Conservation (phyloP, 1,140 invertebrate species). For the Orius laevigatus region DNA sequence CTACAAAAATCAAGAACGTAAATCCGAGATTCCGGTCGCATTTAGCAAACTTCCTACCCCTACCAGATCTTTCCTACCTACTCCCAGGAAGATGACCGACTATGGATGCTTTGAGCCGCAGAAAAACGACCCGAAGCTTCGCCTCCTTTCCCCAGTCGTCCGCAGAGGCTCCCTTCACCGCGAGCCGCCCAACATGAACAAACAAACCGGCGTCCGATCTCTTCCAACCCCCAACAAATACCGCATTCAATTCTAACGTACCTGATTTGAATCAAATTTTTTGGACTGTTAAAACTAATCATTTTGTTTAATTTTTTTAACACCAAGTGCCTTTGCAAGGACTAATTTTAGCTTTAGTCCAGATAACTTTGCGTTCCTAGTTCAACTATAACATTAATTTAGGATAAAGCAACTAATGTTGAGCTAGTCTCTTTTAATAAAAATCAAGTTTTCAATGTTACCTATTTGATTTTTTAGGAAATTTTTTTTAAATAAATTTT, state of each 20-base stretch:
- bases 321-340: too few relatives aligned
- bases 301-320: too few relatives aligned
- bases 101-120: constrained; percentile 16
- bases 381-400: too few relatives aligned
- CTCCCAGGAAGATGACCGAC: constrained; percentile 22
- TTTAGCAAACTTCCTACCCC: constrained; percentile 4
- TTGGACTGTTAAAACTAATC: too few relatives aligned
- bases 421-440: too few relatives aligned
- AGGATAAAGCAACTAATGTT: too few relatives aligned
- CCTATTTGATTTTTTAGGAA: too few relatives aligned
- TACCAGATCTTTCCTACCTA: constrained; percentile 20
- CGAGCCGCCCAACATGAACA: constrained; percentile 12
- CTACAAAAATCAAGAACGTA: constrained; percentile 9
- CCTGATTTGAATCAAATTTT: too few relatives aligned
- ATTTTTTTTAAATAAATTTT: too few relatives aligned
- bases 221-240: constrained; percentile 24
- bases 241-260: constrained; percentile 22
- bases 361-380: too few relatives aligned
- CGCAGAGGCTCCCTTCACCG: constrained; percentile 21
- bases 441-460: too few relatives aligned
- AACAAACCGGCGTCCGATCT: constrained; percentile 18
- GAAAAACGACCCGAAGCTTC: constrained; percentile 15
- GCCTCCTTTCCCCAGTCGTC: constrained; percentile 13
- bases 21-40: not conserved
- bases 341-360: too few relatives aligned